phyloP scores from a whole-genome alignment of 2,113 vertebrate species.

The Rhabdomys dilectus region DNA sequence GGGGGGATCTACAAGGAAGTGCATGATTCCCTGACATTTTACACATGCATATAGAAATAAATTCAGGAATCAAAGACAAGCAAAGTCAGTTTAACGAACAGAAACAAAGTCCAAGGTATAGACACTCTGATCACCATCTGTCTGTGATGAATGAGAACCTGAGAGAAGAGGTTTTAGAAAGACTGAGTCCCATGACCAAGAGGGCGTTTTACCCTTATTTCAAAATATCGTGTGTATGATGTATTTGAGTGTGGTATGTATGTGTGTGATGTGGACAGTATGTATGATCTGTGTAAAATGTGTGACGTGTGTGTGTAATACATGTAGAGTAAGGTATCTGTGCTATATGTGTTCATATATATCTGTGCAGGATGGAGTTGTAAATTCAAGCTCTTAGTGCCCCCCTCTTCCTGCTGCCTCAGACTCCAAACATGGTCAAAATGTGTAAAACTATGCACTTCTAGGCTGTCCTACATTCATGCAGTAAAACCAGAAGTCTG shows the following conservation, averaged over 20 bases:
- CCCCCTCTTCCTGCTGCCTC: background rate
- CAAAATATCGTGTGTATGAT: background rate
- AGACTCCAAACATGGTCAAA: background rate
- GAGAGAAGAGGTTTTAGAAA: slow-evolving; percentile 3
- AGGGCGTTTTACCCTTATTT: background rate
- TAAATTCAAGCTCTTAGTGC: background rate
- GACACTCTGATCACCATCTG: background rate
- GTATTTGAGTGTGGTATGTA: background rate
- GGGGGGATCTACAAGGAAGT: background rate
- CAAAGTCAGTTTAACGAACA: background rate
- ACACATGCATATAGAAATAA: background rate
- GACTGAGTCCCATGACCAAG: background rate
- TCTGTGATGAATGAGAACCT: background rate
- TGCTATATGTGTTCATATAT: background rate
- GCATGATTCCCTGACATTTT: background rate
- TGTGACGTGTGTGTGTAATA: background rate
- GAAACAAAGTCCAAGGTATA: background rate
- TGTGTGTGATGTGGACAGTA: background rate
- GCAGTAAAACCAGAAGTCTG: background rate
- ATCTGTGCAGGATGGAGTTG: background rate
- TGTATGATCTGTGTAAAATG: no score
- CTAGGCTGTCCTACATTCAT: background rate
- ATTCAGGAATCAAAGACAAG: slow-evolving; percentile 13
- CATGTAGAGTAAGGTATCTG: background rate
- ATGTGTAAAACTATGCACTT: background rate